Evolutionary conservation across 2,113 vertebrate species (phyloP), one percentile per base, ranked within the genome.

Genomic region (Hypanus sabinus): DNA sequence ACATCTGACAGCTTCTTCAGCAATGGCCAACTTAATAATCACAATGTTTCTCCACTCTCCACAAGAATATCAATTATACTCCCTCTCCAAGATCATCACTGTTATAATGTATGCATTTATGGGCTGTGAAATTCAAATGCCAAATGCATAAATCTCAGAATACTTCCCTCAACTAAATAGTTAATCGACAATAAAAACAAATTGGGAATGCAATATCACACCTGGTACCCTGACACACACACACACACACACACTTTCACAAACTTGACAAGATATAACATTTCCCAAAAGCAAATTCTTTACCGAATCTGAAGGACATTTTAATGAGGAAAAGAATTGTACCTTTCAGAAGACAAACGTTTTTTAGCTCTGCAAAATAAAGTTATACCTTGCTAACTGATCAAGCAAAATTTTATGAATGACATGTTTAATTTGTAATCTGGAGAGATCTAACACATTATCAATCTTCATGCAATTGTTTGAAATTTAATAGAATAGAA

Each of bases 11-110:
- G 85, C 1, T 88, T 65, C 46, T 22, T 83, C 46, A 83, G 55
- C 36, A 27, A 83, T 38, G 55, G 80, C 46, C 9, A 83, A 62
- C 60, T 88, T 88, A 88, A 88, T 65, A 88, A 62, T 88, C 85
- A 88, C 57, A 33, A n/a, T 18, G 85, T 88, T 87, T 87, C 11
- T 11, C 83, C 60, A 88, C 10, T 88, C 46, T 87, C n/a, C 60
- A 90, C 60, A 90, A 90, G 60, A 60, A 57, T 62, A 88, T 88
- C 5, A 12, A 11, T 60, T 87, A 24, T 55, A 30, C 5, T 12
- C 46, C 83, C 30, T 10, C 57, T 90, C 85, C 65, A 60, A 65
- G 62, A 36, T 18, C n/a, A n/a, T 90, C 16, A n/a, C 30, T 68
- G 60, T 2, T 68, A 33, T 14, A 46, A 20, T 33, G 60, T 60